Evolutionary conservation across 2,888 invertebrate genomes (phyloP).

Genomic region (Microctonus hyperodae): DNA sequence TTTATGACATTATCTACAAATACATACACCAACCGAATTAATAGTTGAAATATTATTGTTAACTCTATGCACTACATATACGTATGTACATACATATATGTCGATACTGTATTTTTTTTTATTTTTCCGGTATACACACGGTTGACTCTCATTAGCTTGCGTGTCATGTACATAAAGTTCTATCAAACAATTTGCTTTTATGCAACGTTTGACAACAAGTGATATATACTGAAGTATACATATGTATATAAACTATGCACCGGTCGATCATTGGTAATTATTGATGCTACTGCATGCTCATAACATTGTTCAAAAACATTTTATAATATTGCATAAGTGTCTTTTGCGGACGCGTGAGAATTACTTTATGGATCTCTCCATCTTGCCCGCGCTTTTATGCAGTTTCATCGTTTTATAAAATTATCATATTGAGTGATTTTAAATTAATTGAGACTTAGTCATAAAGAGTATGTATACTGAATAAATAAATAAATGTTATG

Average conservation of each 20-base stretch:
- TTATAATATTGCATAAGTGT: slow-evolving; percentile 10
- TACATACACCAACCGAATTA: neutral
- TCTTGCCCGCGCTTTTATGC: neutral
- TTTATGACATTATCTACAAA: neutral
- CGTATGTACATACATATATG: neutral
- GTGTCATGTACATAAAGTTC: slow-evolving; percentile 7
- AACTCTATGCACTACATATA: neutral
- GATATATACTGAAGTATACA: neutral
- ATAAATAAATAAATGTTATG: neutral
- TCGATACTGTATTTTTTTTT: neutral
- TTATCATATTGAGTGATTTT: neutral
- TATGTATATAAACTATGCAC: neutral
- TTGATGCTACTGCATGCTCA: slow-evolving; percentile 6
- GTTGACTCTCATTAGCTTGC: slow-evolving; percentile 14
- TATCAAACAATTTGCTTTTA: slow-evolving; percentile 5
- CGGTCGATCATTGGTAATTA: slow-evolving; percentile 18
- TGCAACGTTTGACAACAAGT: slow-evolving; percentile 13
- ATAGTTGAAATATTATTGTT: neutral
- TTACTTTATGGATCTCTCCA: neutral
- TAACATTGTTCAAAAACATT: slow-evolving; percentile 8
- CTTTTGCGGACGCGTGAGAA: slow-evolving; percentile 8
- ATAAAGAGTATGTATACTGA: neutral
- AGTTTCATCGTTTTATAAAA: neutral
- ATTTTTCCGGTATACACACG: slow-evolving; percentile 5
- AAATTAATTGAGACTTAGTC: neutral